phyloP scores from a whole-genome alignment of 1,140 invertebrate genomes.

The Oscheius sp. region DNA sequence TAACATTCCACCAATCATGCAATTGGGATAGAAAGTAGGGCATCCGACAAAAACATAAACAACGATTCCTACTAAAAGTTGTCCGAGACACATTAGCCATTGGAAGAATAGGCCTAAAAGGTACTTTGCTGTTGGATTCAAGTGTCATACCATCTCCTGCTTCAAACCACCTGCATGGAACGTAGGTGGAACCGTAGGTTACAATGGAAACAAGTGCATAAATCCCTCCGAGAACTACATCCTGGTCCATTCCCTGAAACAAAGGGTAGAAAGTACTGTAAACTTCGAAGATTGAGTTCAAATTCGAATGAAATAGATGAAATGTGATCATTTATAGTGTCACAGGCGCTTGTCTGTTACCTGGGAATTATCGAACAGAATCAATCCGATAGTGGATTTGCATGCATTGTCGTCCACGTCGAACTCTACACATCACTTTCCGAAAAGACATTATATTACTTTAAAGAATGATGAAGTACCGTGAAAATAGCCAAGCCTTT shows the following conservation, averaged over 20 bases:
- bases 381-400: no score
- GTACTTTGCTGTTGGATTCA: background rate
- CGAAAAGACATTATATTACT: no score
- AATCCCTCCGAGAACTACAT: background rate
- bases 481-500: no score
- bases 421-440: no score
- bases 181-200: conserved; percentile 25
- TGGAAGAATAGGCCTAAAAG: conserved; percentile 12
- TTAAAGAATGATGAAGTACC: no score
- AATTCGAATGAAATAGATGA: no score
- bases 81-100: conserved; percentile 19
- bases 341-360: no score
- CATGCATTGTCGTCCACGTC: no score
- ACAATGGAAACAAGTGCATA: conserved; percentile 10
- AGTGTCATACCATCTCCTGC: conserved; percentile 2
- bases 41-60: background rate
- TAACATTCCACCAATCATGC: conserved; percentile 25
- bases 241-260: conserved; percentile 13
- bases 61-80: conserved; percentile 7
- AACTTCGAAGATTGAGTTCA: background rate
- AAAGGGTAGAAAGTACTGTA: background rate
- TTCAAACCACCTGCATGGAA: conserved; percentile 23
- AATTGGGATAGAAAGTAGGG: conserved; percentile 10
- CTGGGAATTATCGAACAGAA: no score
- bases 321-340: no score